Conservation (phyloP, 35 echinoderm and acorn worm genomes). For the Ophioderma brevispina region DNA sequence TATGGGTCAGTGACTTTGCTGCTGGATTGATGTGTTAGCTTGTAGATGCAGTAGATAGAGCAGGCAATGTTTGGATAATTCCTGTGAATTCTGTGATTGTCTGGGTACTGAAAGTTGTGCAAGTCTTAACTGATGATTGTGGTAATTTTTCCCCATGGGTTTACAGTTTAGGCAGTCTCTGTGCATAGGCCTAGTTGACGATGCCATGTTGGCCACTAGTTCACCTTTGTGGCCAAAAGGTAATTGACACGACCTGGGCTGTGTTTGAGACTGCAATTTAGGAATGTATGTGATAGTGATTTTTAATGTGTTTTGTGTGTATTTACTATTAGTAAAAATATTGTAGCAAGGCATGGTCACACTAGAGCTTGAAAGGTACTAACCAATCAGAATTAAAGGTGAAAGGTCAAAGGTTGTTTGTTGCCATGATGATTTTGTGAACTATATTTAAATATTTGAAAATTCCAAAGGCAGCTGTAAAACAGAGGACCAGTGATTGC, state of each 20-base stretch:
- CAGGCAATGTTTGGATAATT: no score
- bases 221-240: conserved; percentile 8
- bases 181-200: background rate
- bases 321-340: conserved; percentile 8
- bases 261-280: background rate
- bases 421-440: background rate
- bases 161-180: conserved; percentile 13
- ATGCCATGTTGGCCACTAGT: background rate
- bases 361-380: conserved; percentile 9
- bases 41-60: no score
- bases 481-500: no score
- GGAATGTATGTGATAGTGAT: conserved; percentile 13
- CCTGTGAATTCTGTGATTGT: no score
- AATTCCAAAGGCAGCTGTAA: no score
- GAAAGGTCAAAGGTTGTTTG: conserved; percentile 7
- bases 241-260: background rate
- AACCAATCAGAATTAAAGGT: conserved; percentile 1
- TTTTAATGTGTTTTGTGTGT: conserved; percentile 4
- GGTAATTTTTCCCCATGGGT: background rate
- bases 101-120: no score
- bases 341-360: conserved; percentile 12
- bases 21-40: no score
- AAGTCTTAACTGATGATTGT: no score
- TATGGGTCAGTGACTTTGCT: no score
- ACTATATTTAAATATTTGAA: no score